phyloP scores from a whole-genome alignment of 2,113 vertebrate genomes.

The Vanacampus margaritifer region DNA sequence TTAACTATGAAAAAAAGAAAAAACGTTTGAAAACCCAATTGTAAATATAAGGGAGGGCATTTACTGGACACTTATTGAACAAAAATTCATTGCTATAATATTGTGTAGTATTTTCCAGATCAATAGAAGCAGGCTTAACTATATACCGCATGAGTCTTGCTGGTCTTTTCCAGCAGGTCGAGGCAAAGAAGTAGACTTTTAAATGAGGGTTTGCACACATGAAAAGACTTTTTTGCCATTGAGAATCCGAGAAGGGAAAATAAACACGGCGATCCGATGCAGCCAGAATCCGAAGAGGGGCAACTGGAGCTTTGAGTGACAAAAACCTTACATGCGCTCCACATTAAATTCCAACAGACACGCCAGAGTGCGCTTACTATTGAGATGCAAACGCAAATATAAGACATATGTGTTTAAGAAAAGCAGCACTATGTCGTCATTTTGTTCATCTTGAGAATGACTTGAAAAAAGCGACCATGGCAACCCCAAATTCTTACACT shows the following conservation, averaged over 20 bases:
- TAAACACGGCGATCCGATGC: conserved; percentile 22
- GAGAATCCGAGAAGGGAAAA: conserved; percentile 30
- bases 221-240: conserved; percentile 35
- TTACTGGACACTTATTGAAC: too few species aligned
- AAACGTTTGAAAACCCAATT: too few species aligned
- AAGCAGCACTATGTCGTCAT: not conserved
- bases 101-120: too few species aligned
- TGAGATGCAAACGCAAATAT: conserved; percentile 15
- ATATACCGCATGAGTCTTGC: too few species aligned
- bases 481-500: too few species aligned
- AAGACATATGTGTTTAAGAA: not conserved
- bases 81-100: too few species aligned
- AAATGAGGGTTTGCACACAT: conserved; percentile 21
- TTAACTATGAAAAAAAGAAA: too few species aligned
- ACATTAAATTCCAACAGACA: conserved; percentile 12
- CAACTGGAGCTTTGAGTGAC: conserved; percentile 4
- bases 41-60: too few species aligned
- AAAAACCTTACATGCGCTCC: conserved; percentile 7
- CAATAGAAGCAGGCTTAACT: too few species aligned
- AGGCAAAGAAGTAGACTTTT: conserved; percentile 5
- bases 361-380: conserved; percentile 42
- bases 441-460: not conserved
- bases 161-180: not conserved
- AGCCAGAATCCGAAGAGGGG: conserved; percentile 14
- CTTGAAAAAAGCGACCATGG: too few species aligned